Evolutionary conservation across 2,113 vertebrate genomes (phyloP).

Genomic region (Istiophorus platypterus): DNA sequence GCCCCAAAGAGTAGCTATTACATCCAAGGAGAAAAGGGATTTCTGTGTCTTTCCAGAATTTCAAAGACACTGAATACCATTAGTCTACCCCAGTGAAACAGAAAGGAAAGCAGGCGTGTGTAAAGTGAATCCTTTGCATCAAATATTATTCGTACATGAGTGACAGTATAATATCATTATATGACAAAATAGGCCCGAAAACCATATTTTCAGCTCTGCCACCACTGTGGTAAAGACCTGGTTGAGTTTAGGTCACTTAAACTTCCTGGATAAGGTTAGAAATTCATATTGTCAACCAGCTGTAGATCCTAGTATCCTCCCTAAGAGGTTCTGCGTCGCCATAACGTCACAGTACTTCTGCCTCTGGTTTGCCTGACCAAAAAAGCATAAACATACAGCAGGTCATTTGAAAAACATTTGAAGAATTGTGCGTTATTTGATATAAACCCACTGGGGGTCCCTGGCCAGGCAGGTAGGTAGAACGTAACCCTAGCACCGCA

Average conservation of each 20-base stretch:
- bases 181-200: not conserved
- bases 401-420: not conserved
- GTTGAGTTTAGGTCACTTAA: not conserved
- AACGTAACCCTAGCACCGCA: conserved; percentile 17
- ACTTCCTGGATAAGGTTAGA: not conserved
- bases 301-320: not conserved
- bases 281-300: not conserved
- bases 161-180: not conserved
- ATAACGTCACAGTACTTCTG: not conserved
- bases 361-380: not conserved
- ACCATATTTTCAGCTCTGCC: not conserved
- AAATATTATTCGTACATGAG: conserved; percentile 6
- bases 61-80: conserved; percentile 51
- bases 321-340: not conserved
- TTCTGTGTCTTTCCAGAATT: conserved; percentile 53
- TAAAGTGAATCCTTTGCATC: not conserved
- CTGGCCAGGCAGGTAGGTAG: not conserved
- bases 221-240: not conserved
- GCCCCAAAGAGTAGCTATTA: conserved; percentile 52
- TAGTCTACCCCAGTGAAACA: conserved; percentile 17
- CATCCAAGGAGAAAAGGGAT: conserved; percentile 53
- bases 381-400: not conserved
- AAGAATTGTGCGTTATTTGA: no score
- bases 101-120: not conserved
- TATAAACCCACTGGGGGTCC: conserved; percentile 18